Evolutionary conservation across 2,113 vertebrate genomes (phyloP).

Genomic region (Hystrix cristata): DNA sequence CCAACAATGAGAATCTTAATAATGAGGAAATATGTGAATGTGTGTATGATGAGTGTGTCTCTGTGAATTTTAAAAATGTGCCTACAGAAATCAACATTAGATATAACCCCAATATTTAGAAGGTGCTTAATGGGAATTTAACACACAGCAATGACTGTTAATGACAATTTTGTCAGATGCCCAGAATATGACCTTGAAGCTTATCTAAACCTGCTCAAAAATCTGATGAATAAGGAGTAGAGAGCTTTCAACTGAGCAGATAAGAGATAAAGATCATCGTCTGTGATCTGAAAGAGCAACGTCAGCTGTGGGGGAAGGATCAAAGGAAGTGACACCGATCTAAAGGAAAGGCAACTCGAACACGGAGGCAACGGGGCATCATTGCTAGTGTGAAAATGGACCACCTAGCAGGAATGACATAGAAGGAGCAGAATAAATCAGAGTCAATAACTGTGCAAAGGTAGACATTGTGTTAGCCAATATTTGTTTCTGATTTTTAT

Average conservation of each 20-base stretch:
- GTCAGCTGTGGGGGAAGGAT: background rate
- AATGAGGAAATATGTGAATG: background rate
- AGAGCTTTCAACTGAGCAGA: background rate
- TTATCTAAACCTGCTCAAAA: constrained; percentile 46
- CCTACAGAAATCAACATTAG: background rate
- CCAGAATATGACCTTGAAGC: constrained; percentile 33
- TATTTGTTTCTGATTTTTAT: background rate
- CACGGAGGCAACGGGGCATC: background rate
- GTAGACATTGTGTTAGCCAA: background rate
- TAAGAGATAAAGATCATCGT: background rate
- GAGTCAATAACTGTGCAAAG: background rate
- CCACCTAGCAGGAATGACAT: background rate
- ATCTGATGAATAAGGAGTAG: constrained; percentile 38
- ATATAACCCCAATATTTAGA: background rate
- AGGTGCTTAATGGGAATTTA: constrained; percentile 18
- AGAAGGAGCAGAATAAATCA: background rate
- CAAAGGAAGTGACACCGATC: background rate
- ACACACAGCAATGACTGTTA: background rate
- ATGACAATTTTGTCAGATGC: constrained; percentile 60
- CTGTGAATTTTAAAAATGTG: constrained; percentile 19
- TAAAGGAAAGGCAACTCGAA: background rate
- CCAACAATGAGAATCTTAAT: background rate
- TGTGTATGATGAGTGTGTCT: background rate
- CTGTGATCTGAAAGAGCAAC: constrained; percentile 10
- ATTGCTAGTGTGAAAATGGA: background rate